Percentiles rank a stretch among this genome's conserved stretches.
Conservation (phyloP, 92 coral and sea anemone species). For the Ricordea florida region DNA sequence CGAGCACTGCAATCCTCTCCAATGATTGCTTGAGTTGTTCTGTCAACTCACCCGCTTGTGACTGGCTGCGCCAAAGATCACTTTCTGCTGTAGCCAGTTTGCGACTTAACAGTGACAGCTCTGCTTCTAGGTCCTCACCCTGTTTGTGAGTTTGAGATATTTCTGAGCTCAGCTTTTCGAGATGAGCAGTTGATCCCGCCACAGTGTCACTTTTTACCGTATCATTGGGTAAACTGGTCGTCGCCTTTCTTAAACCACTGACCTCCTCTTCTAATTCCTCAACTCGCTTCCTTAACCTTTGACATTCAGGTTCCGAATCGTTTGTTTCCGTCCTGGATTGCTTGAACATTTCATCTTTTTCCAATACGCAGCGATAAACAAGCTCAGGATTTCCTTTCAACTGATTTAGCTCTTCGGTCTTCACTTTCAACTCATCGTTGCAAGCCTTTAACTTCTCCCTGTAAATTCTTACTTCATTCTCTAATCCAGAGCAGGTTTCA, state of each 20-base stretch:
- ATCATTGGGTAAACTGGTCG: neutral
- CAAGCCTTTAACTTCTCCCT: conserved; percentile 32
- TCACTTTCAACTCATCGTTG: conserved; percentile 53
- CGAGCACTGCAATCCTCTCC: conserved; percentile 12
- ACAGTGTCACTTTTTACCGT: neutral
- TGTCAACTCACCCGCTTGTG: conserved; percentile 1
- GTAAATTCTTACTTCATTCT: conserved; percentile 25
- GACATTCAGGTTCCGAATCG: neutral
- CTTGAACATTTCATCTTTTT: neutral
- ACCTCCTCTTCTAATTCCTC: neutral
- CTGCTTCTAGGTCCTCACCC: conserved; percentile 2
- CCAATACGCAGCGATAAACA: neutral
- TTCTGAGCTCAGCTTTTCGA: no score
- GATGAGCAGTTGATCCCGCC: neutral
- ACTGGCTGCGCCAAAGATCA: neutral
- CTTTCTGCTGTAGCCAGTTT: conserved; percentile 4
- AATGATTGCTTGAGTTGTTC: conserved; percentile 16
- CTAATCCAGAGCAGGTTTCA: conserved; percentile 4
- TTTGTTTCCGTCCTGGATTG: neutral
- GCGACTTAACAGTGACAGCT: neutral
- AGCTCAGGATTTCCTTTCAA: conserved; percentile 9
- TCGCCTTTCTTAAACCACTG: neutral
- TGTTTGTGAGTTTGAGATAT: neutral
- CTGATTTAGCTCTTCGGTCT: conserved; percentile 52
- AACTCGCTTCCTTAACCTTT: neutral